Evolutionary conservation across 2,797 vertebrate genomes (phyloP).

Genomic region (Clamator glandarius): DNA sequence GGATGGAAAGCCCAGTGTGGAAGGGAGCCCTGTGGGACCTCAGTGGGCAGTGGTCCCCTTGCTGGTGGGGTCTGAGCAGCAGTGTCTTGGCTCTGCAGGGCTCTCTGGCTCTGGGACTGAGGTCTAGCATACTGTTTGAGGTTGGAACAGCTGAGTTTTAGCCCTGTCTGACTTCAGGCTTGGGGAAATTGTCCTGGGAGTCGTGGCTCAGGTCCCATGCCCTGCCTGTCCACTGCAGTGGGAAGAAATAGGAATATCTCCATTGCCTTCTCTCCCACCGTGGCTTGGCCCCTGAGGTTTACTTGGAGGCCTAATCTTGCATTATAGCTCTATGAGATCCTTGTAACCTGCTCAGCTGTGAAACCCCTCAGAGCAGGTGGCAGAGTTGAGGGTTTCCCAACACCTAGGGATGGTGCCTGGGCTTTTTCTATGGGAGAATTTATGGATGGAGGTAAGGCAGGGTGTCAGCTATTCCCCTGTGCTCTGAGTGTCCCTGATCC

Average conservation of each 20-base stretch:
- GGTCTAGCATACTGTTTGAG: background rate
- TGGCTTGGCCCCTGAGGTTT: background rate
- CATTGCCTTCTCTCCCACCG: rapidly evolving
- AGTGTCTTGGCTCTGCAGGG: rapidly evolving
- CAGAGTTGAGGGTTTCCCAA: background rate
- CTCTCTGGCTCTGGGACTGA: background rate
- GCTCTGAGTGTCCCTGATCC: background rate
- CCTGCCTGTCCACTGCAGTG: background rate
- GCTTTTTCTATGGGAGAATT: background rate
- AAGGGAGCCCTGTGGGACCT: background rate
- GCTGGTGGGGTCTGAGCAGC: background rate
- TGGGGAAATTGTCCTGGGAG: background rate
- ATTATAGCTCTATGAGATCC: rapidly evolving
- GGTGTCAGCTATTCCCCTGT: background rate
- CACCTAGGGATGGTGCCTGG: background rate
- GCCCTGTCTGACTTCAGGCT: background rate
- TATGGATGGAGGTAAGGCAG: background rate
- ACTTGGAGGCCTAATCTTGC: background rate
- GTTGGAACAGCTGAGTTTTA: background rate
- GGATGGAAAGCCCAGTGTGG: background rate
- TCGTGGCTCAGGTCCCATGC: background rate
- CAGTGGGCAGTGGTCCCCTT: rapidly evolving
- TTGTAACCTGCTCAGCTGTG: background rate
- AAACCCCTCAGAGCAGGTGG: background rate
- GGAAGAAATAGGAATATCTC: background rate